These are phyloP conservation scores for Hemiprocne comata DNA, from an alignment of 2,113 vertebrate species.

Conservation along the genomic window DNA sequence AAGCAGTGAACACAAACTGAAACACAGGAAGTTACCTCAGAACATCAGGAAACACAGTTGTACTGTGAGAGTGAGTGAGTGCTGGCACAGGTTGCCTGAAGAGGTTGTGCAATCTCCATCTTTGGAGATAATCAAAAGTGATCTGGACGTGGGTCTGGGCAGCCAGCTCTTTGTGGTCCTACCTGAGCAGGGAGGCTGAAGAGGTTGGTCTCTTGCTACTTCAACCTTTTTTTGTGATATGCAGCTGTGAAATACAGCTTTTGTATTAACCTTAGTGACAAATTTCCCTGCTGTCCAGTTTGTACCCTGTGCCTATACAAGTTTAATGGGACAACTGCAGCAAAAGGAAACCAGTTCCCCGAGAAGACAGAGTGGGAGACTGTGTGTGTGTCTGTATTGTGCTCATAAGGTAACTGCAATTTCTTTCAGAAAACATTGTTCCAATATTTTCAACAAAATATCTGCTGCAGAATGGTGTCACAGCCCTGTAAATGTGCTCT, in stretches of 20 bases:
- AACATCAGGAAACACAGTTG: background rate
- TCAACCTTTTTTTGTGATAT: background rate
- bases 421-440: background rate
- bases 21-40: background rate
- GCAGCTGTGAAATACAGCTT: background rate
- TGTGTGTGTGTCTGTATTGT: accelerated
- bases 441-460: background rate
- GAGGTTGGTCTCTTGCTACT: background rate
- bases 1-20: background rate
- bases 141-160: background rate
- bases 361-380: background rate
- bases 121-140: background rate
- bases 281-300: background rate
- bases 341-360: background rate
- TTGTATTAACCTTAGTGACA: background rate
- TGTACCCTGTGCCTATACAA: background rate
- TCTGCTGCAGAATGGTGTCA: background rate
- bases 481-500: background rate
- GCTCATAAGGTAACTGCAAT: background rate
- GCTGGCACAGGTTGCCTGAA: background rate
- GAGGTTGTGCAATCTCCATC: background rate
- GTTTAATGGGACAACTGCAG: background rate
- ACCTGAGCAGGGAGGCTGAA: background rate
- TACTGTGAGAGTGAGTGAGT: background rate
- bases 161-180: background rate